Evolutionary conservation across 2,888 invertebrate species (phyloP).

Genomic region (Gymnocheta viridis): DNA sequence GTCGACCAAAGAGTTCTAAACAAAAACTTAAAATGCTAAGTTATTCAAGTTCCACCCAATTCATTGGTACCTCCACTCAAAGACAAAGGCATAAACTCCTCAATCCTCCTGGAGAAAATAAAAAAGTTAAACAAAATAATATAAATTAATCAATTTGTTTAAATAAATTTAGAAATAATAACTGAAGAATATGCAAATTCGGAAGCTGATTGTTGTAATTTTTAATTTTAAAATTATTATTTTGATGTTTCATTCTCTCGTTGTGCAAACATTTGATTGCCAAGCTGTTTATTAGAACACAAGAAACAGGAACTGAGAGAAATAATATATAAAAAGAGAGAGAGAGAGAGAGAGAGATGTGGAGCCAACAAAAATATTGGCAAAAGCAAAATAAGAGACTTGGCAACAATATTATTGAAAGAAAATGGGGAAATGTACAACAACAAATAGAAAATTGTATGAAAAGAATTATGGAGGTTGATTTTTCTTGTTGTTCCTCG

Average conservation of each 20-base stretch:
- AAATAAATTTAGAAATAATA: too few species aligned
- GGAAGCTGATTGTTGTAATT: too few species aligned
- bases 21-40: too few species aligned
- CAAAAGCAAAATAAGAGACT: slow-evolving; percentile 35
- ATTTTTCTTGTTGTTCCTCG: neutral
- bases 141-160: too few species aligned
- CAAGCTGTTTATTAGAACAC: neutral
- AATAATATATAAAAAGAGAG: neutral
- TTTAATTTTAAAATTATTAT: too few species aligned
- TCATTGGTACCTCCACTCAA: too few species aligned
- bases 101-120: too few species aligned
- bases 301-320: neutral
- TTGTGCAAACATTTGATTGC: neutral
- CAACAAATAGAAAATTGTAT: slow-evolving; percentile 14
- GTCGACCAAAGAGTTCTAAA: too few species aligned
- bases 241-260: neutral
- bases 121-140: too few species aligned
- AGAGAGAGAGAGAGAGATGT: slow-evolving; percentile 3
- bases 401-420: slow-evolving; percentile 57
- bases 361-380: neutral
- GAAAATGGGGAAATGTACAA: slow-evolving; percentile 11
- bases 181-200: too few species aligned
- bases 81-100: too few species aligned
- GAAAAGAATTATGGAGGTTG: slow-evolving; percentile 40
- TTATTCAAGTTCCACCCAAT: too few species aligned